Percentiles rank a stretch among this genome's conserved stretches.
Evolutionary conservation across 2,888 invertebrate genomes (phyloP).

Genomic region (Phragmatobia fuliginosa): DNA sequence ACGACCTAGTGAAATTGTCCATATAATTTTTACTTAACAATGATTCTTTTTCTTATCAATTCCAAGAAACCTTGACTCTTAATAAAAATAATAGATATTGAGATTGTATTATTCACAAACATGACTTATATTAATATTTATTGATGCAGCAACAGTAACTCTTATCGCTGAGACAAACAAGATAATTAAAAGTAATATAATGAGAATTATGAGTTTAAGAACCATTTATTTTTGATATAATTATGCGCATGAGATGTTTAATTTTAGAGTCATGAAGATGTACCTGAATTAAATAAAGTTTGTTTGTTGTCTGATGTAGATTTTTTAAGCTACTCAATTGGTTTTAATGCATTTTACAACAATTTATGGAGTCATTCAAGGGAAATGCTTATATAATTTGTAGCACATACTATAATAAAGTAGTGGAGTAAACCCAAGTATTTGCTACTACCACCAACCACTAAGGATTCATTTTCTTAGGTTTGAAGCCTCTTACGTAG

Average conservation of each 20-base stretch:
- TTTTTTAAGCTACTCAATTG: no score
- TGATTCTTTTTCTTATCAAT: conserved; percentile 2
- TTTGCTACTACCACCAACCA: no score
- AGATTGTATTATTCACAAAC: not conserved
- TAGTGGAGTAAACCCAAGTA: no score
- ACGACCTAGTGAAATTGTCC: not conserved
- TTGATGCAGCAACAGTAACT: conserved; percentile 1
- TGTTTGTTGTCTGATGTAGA: no score
- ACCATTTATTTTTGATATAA: conserved; percentile 3
- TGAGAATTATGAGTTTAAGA: not conserved
- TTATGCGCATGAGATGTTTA: not conserved
- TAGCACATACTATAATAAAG: no score
- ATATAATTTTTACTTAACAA: conserved; percentile 1
- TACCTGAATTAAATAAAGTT: no score
- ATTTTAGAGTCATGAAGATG: not conserved
- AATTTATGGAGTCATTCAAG: no score
- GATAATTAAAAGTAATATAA: conserved; percentile 2
- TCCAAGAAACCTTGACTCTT: conserved; percentile 12
- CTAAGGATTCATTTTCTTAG: no score
- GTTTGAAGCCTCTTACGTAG: no score
- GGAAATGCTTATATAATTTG: no score
- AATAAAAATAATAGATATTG: conserved; percentile 4
- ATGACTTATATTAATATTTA: conserved; percentile 3
- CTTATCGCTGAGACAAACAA: conserved; percentile 4
- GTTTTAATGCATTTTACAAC: no score